phyloP scores from a whole-genome alignment of 2,113 vertebrate genomes.

The Eolophus roseicapilla region DNA sequence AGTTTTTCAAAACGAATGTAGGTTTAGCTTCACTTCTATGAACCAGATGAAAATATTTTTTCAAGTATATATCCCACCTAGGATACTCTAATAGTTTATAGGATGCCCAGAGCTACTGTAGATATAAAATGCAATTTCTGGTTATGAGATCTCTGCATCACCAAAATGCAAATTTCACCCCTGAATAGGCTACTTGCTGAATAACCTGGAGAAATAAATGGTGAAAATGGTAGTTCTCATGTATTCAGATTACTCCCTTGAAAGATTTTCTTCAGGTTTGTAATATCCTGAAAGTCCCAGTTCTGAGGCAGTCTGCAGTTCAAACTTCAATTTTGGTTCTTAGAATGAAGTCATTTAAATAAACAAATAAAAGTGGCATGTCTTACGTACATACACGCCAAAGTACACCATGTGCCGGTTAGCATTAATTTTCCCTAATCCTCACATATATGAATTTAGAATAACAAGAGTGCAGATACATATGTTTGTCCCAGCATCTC shows the following conservation, averaged over 20 bases:
- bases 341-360: constrained; percentile 59
- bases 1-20: background rate
- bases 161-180: constrained; percentile 54
- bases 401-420: constrained; percentile 18
- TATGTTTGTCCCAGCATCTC: background rate
- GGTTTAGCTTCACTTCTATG: background rate
- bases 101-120: constrained; percentile 25
- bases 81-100: background rate
- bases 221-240: constrained; percentile 14
- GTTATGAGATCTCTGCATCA: constrained; percentile 41
- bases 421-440: constrained; percentile 29
- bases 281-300: constrained; percentile 38
- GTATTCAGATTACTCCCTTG: constrained; percentile 12
- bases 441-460: background rate
- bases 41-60: constrained; percentile 2
- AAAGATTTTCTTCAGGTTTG: constrained; percentile 43
- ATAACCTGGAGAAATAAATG: constrained; percentile 48
- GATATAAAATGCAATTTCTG: constrained; percentile 41
- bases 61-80: background rate
- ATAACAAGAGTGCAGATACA: background rate
- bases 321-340: constrained; percentile 37
- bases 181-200: constrained; percentile 50
- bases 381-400: constrained; percentile 10
- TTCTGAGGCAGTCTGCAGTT: constrained; percentile 18
- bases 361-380: constrained; percentile 55